Conservation (phyloP, 2,888 invertebrate species). For the Nemurella pictetii region DNA sequence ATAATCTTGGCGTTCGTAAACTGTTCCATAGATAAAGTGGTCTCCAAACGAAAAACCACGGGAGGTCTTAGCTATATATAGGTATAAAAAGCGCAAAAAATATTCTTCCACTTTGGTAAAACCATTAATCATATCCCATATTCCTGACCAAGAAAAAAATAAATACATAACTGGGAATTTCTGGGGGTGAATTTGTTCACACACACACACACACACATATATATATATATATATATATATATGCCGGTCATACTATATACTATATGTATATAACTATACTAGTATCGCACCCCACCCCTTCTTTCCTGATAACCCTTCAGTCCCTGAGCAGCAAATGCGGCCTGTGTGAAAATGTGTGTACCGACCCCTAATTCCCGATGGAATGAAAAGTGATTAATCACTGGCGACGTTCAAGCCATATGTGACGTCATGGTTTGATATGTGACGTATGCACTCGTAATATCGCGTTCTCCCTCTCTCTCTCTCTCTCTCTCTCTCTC, state of each 20-base stretch:
- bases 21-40: constrained; percentile 26
- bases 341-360: constrained; percentile 9
- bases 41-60: constrained; percentile 34
- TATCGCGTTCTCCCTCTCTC: background rate
- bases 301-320: constrained; percentile 29
- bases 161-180: constrained; percentile 31
- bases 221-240: background rate
- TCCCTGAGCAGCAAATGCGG: background rate
- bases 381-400: constrained; percentile 19
- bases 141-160: constrained; percentile 20
- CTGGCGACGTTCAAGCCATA: constrained; percentile 1
- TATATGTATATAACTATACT: too few species aligned
- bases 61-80: constrained; percentile 24
- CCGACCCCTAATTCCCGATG: constrained; percentile 10
- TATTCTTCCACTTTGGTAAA: constrained; percentile 18
- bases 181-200: constrained; percentile 20
- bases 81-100: constrained; percentile 16
- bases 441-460: constrained; percentile 19
- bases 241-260: background rate
- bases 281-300: constrained; percentile 24
- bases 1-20: background rate
- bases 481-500: background rate
- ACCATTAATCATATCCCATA: constrained; percentile 29
- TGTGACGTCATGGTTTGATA: constrained; percentile 17
- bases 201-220: background rate